Evolutionary conservation across 2,888 invertebrate genomes (phyloP).

Genomic region (Caenorhabditis sp.): DNA sequence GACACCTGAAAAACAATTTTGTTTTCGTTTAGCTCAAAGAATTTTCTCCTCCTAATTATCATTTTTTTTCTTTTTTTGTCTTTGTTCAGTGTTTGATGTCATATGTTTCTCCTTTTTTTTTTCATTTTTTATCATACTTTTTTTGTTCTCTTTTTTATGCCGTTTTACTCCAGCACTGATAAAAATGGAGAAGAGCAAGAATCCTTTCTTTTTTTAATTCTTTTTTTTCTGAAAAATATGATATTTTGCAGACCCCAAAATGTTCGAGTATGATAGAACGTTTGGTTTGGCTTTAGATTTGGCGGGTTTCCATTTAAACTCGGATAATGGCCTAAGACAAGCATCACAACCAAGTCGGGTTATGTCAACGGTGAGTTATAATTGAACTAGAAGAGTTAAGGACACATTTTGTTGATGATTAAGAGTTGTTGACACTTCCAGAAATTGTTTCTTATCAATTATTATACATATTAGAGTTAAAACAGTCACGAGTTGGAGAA

Average conservation of each 20-base stretch:
- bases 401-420: too few relatives aligned
- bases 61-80: conserved; percentile 12
- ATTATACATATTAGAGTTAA: too few relatives aligned
- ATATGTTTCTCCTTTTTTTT: conserved; percentile 3
- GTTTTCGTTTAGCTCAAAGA: not conserved
- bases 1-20: not conserved
- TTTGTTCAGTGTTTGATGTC: not conserved
- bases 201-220: conserved; percentile 1
- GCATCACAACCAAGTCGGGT: conserved; percentile 20
- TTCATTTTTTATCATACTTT: conserved; percentile 2
- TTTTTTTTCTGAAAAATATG: not conserved
- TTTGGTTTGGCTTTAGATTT: conserved; percentile 66
- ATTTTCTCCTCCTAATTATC: conserved; percentile 13
- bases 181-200: conserved; percentile 2
- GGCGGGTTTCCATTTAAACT: conserved; percentile 51
- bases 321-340: conserved; percentile 11
- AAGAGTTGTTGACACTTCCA: too few relatives aligned
- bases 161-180: not conserved
- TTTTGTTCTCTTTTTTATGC: conserved; percentile 6
- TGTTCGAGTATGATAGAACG: conserved; percentile 71
- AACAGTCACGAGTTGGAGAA: too few relatives aligned
- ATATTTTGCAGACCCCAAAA: conserved; percentile 24
- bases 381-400: too few relatives aligned
- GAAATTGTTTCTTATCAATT: too few relatives aligned
- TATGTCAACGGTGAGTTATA: conserved; percentile 17